Evolutionary conservation across 2,797 vertebrate genomes (phyloP), one percentile per base, ranked within the genome.

Genomic region (Typhlichthys subterraneus): DNA sequence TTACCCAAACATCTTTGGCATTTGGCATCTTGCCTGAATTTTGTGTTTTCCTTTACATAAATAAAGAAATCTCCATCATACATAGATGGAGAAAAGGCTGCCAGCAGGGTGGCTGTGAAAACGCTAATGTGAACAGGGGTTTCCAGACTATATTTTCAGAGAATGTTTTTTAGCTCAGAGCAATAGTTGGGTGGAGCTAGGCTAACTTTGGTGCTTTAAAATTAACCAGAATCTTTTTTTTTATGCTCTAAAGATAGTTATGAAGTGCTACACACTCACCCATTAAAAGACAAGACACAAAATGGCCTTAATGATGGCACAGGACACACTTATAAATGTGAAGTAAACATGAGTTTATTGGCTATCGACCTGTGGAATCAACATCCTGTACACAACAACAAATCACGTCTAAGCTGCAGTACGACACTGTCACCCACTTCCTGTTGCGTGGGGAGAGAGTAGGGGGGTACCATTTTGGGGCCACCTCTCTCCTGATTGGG

Each of bases 291-390:
- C 63, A 29, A 66, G 14, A 60, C 23, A 12, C 67, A 29, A 29
- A 29, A 29, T 29, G 23, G 23, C 23, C 14, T 15, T 14, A n/a
- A n/a, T 50, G 48, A 50, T 46, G 4, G 66, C 59, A 63, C 46
- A 56, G 19, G 53, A n/a, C 47, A 61, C 49, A 38, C 11, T 5
- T 52, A 49, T 23, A 50, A 61, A 74, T 51, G 13, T 89, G 83
- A 87, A 77, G 77, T 86, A 79, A 87, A 89, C 86, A 81, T 80
- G 45, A 85, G 55, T 91, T 92, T 92, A 91, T 92, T 91, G 73
- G 81, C 86, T 62, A 75, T 85, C 77, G 84, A 80, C 85, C 76
- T 80, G 80, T 84, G 73, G 67, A 69, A 75, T 79, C 76, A 77
- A 84, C 72, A 73, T 79, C 81, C 76, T 82, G 61, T 84, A 84